These are phyloP conservation scores for Avahi laniger DNA, from an alignment of 2,797 vertebrate genomes.

Conservation along the genomic window DNA sequence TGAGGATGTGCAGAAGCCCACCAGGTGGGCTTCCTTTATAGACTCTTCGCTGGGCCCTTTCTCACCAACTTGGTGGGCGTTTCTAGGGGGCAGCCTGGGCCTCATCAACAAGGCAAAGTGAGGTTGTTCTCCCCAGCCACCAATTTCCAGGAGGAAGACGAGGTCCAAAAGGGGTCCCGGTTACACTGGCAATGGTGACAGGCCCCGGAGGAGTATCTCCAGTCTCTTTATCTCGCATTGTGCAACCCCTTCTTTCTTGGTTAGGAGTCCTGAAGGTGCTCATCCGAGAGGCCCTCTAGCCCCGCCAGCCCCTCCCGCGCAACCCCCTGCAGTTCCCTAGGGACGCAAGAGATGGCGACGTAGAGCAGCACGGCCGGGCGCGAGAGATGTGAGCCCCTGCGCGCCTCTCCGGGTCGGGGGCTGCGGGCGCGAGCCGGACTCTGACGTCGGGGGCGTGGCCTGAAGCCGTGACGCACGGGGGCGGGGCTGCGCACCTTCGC, in stretches of 20 bases:
- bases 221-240: not conserved
- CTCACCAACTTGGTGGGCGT: not conserved
- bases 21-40: not conserved
- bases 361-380: not conserved
- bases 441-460: constrained; percentile 68
- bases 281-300: not conserved
- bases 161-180: not conserved
- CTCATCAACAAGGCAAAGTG: not conserved
- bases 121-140: not conserved
- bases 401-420: not conserved
- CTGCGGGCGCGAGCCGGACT: rapidly evolving
- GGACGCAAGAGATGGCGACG: constrained; percentile 43
- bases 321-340: constrained; percentile 22
- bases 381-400: not conserved
- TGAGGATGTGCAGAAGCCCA: not conserved
- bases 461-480: constrained; percentile 49
- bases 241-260: not conserved
- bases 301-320: not conserved
- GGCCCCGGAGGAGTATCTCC: not conserved
- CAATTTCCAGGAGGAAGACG: not conserved
- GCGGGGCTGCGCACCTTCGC: constrained; percentile 24
- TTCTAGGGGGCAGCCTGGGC: not conserved
- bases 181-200: not conserved
- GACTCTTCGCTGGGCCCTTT: not conserved
- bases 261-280: not conserved